These are phyloP conservation scores for Rotaria magnacalcarata DNA, from an alignment of 2,888 invertebrate species.

Conservation along the genomic window DNA sequence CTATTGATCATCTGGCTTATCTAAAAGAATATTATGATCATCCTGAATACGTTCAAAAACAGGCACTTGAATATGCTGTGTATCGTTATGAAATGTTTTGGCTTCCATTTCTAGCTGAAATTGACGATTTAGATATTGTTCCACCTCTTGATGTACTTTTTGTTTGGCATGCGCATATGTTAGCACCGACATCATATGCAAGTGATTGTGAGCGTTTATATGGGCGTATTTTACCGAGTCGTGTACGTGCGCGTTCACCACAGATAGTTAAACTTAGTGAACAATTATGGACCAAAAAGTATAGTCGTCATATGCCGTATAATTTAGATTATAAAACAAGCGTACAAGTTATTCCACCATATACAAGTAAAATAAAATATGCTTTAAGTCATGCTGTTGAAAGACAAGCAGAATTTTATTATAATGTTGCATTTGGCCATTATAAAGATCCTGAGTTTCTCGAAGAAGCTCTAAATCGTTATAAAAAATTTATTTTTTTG, in stretches of 20 bases:
- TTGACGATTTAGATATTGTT: slow-evolving; percentile 39
- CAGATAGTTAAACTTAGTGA: neutral
- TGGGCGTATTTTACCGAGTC: slow-evolving; percentile 46
- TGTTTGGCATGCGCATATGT: slow-evolving; percentile 61
- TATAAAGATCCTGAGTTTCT: slow-evolving; percentile 4
- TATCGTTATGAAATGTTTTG: slow-evolving; percentile 60
- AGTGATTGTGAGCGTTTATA: slow-evolving; percentile 52
- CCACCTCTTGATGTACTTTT: slow-evolving; percentile 62
- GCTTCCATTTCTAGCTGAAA: slow-evolving; percentile 59
- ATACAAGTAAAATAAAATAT: slow-evolving; percentile 34
- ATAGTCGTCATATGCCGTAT: neutral
- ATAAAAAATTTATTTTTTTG: slow-evolving; percentile 25
- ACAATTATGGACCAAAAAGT: slow-evolving; percentile 33
- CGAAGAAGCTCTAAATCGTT: neutral
- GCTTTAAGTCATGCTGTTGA: neutral
- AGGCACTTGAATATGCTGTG: slow-evolving; percentile 53
- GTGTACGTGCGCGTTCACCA: neutral
- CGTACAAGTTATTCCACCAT: neutral
- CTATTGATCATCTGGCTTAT: neutral
- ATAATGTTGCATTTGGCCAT: slow-evolving; percentile 36
- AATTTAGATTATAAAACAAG: neutral
- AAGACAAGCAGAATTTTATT: slow-evolving; percentile 34
- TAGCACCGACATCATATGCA: slow-evolving; percentile 54
- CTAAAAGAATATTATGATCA: slow-evolving; percentile 29
- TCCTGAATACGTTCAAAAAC: neutral